phyloP scores from a whole-genome alignment of 2,113 vertebrate species.

The Caretta caretta region DNA sequence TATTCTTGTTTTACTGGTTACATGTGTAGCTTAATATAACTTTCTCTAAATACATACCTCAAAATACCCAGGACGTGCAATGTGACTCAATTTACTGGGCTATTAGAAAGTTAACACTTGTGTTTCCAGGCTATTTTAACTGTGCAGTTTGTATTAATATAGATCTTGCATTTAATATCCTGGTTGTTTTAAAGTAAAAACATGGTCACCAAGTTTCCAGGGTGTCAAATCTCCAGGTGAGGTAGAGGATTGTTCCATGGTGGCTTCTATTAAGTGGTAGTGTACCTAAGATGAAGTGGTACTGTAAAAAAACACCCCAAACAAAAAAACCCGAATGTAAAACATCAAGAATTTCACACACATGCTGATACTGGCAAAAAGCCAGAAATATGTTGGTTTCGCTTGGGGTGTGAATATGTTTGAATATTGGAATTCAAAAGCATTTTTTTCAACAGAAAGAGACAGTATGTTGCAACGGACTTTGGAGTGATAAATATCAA shows the following conservation, averaged over 20 bases:
- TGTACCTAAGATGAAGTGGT: neutral
- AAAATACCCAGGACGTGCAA: neutral
- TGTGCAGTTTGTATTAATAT: neutral
- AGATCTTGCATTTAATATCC: neutral
- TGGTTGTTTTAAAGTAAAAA: neutral
- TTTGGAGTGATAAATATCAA: slow-evolving; percentile 70
- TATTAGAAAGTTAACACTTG: neutral
- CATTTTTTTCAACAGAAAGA: slow-evolving; percentile 67
- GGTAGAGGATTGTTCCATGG: accelerated
- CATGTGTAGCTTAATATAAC: neutral
- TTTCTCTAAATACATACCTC: slow-evolving; percentile 8
- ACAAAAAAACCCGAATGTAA: slow-evolving; percentile 22
- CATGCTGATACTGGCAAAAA: slow-evolving; percentile 61
- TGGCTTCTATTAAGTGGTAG: neutral
- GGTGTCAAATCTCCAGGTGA: neutral
- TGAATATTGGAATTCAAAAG: slow-evolving; percentile 71
- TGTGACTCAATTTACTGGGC: neutral
- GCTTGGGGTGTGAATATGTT: slow-evolving; percentile 64
- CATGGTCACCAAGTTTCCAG: neutral
- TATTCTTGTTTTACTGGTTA: neutral
- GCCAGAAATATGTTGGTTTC: slow-evolving; percentile 66
- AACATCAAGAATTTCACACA: slow-evolving; percentile 67
- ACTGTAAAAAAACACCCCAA: slow-evolving; percentile 21
- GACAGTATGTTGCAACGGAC: slow-evolving; percentile 68
- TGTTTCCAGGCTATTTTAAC: neutral